phyloP scores from a whole-genome alignment of 2,888 invertebrate genomes.

The Arge pagana region DNA sequence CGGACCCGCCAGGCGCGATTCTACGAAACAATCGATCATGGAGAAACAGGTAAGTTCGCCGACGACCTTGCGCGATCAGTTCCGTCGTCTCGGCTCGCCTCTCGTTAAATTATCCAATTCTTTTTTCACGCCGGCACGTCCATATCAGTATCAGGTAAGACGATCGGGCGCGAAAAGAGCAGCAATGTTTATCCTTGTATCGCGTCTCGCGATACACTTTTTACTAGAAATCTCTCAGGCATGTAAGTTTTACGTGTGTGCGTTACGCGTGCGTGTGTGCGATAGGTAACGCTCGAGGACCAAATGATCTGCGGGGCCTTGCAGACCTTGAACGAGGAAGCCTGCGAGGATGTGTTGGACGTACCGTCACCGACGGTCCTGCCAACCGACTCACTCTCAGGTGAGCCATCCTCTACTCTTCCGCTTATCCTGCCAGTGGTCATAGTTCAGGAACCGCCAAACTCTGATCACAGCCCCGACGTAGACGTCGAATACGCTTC shows the following conservation, averaged over 20 bases:
- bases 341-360: slow-evolving; percentile 87
- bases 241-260: no score
- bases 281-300: slow-evolving; percentile 88
- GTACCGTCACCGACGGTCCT: slow-evolving; percentile 55
- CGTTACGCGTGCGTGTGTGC: slow-evolving; percentile 19
- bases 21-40: slow-evolving; percentile 67
- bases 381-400: slow-evolving; percentile 52
- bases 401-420: slow-evolving; percentile 53
- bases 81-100: slow-evolving; percentile 30
- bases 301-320: slow-evolving; percentile 94
- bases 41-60: slow-evolving; percentile 82
- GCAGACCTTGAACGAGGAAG: slow-evolving; percentile 91
- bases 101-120: slow-evolving; percentile 35
- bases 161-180: no score
- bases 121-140: slow-evolving; percentile 27
- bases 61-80: not conserved
- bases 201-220: no score
- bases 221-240: no score
- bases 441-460: slow-evolving; percentile 55
- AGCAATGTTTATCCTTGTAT: no score
- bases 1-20: slow-evolving; percentile 50
- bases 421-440: slow-evolving; percentile 57
- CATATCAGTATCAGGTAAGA: no score
- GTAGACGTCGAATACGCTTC: slow-evolving; percentile 47
- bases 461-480: slow-evolving; percentile 54